Conservation (phyloP, 1,140 invertebrate species). For the Paramacrobiotus metropolitanus region DNA sequence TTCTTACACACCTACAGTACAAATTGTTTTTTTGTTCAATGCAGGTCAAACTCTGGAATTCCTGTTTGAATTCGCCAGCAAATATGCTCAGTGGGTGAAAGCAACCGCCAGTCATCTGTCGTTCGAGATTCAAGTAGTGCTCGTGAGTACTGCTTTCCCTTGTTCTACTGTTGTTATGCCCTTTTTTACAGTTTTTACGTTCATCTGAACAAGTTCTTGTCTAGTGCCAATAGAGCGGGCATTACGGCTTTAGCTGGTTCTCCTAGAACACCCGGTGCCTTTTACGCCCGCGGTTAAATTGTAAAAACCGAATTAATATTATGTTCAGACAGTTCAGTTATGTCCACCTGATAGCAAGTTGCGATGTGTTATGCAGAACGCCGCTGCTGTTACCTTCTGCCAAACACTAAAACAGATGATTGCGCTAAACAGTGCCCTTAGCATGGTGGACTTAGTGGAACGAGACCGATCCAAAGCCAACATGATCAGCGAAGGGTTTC, state of each 20-base stretch:
- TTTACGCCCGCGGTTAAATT: no score
- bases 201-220: no score
- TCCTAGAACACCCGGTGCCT: no score
- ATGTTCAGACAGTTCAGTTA: no score
- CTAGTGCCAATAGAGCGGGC: no score
- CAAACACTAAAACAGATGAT: neutral
- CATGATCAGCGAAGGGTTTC: neutral
- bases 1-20: no score
- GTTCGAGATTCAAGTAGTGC: neutral
- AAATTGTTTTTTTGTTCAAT: no score
- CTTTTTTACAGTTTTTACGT: no score
- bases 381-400: neutral
- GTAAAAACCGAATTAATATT: no score
- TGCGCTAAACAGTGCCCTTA: neutral
- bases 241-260: no score
- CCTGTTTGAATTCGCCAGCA: neutral
- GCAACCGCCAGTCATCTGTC: neutral
- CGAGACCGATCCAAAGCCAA: neutral
- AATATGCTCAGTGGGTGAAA: neutral
- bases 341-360: no score
- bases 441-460: neutral
- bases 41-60: neutral
- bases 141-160: neutral
- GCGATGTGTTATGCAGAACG: no score
- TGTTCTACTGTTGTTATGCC: neutral